Base-by-base conservation (phyloP, 2,888 invertebrate species). In the Gryllus longicercus region DNA sequence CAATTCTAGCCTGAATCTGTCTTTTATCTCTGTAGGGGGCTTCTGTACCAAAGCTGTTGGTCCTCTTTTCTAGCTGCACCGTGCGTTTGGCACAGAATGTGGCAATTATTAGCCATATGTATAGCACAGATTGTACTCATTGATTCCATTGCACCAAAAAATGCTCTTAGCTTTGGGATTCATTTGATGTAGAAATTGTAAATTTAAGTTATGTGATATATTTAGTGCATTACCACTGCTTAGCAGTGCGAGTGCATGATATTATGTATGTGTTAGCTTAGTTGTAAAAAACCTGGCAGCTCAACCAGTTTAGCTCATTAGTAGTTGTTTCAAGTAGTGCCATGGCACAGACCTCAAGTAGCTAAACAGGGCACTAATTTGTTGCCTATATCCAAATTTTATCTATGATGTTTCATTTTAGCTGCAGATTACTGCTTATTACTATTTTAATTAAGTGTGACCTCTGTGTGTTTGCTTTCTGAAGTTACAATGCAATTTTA, bases 191-290 rank as follows among this genome's bases (percentile, higher is more conserved):
- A 63, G 63, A 63, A 14, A 63, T 63, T 63, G n/a, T 63, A 18
- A 63, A 63, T 63, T 63, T 63, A 63, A 63, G 63, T 63, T 63
- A 63, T n/a, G n/a, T 63, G 63, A 63, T 63, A 63, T 63, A 63
- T 63, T 38, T n/a, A 63, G 14, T 63, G 63, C n/a, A 63, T n/a
- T 63, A 63, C n/a, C 63, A 63, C 63, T 63, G 63, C 63, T 63
- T 63, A 63, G 63, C 63, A 63, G 63, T 63, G n/a, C 12, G 8
- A 38, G 63, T 63, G 63, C 63, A 63, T 18, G n/a, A 63, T 63
- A 63, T 63, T 63, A 63, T 63, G 63, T 63, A n/a, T 63, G 63
- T 63, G 63, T 63, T 63, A 63, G 63, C n/a, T 38, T 38, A 38
- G 63, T 18, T 63, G 63, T 63, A 63, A n/a, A 63, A 38, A 63